phyloP scores from a whole-genome alignment of 2,888 invertebrate species.

The Marasmarcha lunaedactyla region DNA sequence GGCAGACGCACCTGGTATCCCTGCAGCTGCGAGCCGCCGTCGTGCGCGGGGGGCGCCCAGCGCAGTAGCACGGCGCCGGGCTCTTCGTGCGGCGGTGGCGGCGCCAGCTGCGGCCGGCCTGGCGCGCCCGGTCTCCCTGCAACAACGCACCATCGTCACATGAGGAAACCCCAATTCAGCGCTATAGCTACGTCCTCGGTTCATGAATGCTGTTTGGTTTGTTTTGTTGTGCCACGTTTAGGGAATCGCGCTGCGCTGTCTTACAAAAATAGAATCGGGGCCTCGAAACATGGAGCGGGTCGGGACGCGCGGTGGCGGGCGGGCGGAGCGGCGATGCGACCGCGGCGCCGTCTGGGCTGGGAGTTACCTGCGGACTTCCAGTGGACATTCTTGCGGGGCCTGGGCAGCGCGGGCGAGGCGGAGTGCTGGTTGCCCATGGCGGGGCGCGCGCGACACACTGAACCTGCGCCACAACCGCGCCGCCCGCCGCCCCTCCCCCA shows the following conservation, averaged over 20 bases:
- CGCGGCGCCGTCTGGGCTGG: conserved; percentile 17
- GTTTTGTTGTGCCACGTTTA: conserved; percentile 67
- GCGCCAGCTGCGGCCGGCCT: conserved; percentile 84
- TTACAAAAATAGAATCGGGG: conserved; percentile 56
- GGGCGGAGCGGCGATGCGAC: conserved; percentile 13
- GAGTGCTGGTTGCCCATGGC: conserved; percentile 68
- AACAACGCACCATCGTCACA: too few relatives aligned
- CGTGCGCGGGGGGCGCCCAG: conserved; percentile 84
- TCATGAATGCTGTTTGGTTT: conserved; percentile 61
- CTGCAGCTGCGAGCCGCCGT: conserved; percentile 88
- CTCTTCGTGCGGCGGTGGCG: conserved; percentile 76
- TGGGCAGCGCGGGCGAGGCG: conserved; percentile 51
- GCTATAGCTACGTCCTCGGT: conserved; percentile 51
- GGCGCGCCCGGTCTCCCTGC: conserved; percentile 84
- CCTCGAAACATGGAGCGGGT: conserved; percentile 20
- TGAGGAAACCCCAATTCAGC: conserved; percentile 9
- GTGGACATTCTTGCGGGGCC: conserved; percentile 82
- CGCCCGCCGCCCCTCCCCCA: conserved; percentile 15
- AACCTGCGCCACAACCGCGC: conserved; percentile 24
- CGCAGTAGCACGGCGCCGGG: conserved; percentile 86
- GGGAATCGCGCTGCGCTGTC: conserved; percentile 51
- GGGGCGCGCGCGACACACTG: conserved; percentile 52
- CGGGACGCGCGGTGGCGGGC: conserved; percentile 8
- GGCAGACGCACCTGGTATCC: conserved; percentile 81
- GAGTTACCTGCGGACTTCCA: conserved; percentile 87